Conservation (phyloP, 1,140 invertebrate species). For the Apocrypta bakeri region DNA sequence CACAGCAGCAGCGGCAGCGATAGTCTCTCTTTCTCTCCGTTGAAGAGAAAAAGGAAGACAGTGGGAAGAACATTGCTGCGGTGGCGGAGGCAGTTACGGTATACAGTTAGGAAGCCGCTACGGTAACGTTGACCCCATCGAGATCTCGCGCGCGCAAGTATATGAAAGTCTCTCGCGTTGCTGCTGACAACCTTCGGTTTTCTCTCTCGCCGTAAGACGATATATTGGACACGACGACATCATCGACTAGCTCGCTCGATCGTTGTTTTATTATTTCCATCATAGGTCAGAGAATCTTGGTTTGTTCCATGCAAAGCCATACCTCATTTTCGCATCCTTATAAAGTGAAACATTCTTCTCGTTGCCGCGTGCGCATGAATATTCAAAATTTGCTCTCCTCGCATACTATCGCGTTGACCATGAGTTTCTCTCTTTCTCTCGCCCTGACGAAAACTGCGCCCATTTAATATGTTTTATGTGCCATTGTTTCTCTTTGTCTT, state of each 20-base stretch:
- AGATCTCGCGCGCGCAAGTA: neutral
- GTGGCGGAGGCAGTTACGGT: neutral
- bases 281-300: too few species aligned
- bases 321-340: too few species aligned
- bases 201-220: neutral
- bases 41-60: neutral
- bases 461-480: constrained; percentile 40
- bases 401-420: neutral
- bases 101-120: constrained; percentile 36
- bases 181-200: neutral
- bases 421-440: too few species aligned
- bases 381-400: constrained; percentile 20
- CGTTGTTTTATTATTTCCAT: neutral
- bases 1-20: neutral
- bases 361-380: constrained; percentile 22
- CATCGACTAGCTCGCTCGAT: neutral
- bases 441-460: constrained; percentile 43
- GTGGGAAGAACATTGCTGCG: constrained; percentile 11
- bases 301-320: too few species aligned
- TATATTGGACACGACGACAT: neutral
- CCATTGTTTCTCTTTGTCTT: constrained; percentile 38
- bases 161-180: neutral
- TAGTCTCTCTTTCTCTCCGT: neutral
- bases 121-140: constrained; percentile 43
- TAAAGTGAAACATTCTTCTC: too few species aligned